These are phyloP conservation scores for Rhamnusium bicolor DNA, from an alignment of 2,888 invertebrate genomes.

Conservation along the genomic window DNA sequence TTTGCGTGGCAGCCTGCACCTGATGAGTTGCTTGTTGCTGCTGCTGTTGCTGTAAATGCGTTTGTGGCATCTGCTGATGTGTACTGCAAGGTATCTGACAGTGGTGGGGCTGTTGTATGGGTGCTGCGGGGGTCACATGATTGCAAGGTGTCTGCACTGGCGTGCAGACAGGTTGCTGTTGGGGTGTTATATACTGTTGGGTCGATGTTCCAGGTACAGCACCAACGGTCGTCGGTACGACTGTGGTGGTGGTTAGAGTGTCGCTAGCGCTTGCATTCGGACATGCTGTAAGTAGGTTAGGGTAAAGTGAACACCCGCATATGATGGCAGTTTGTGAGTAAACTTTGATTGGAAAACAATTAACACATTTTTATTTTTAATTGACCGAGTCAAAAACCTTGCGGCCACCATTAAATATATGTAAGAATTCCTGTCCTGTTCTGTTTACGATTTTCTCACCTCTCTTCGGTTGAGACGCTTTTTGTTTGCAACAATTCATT, in stretches of 20 bases:
- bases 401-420: too few species aligned
- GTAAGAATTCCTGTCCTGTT: too few species aligned
- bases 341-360: background rate
- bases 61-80: conserved; percentile 60
- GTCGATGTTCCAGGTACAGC: conserved; percentile 57
- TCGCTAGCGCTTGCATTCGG: conserved; percentile 62
- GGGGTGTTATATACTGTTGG: conserved; percentile 58
- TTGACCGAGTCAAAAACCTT: too few species aligned
- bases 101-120: conserved; percentile 54
- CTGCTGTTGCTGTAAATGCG: conserved; percentile 51
- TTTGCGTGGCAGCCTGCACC: conserved; percentile 79
- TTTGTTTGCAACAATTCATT: too few species aligned
- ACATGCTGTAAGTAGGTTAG: conserved; percentile 57
- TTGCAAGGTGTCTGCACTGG: conserved; percentile 58
- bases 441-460: too few species aligned
- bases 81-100: conserved; percentile 65
- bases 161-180: conserved; percentile 55
- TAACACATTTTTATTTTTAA: too few species aligned
- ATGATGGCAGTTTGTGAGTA: background rate
- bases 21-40: conserved; percentile 65
- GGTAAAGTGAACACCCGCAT: conserved; percentile 24
- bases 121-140: conserved; percentile 54
- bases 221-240: conserved; percentile 62
- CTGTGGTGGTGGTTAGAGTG: conserved; percentile 62
- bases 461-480: too few species aligned